Evolutionary conservation across 2,797 vertebrate genomes (phyloP), one percentile per base, ranked within the genome.

Genomic region (Geotrypetes seraphini): DNA sequence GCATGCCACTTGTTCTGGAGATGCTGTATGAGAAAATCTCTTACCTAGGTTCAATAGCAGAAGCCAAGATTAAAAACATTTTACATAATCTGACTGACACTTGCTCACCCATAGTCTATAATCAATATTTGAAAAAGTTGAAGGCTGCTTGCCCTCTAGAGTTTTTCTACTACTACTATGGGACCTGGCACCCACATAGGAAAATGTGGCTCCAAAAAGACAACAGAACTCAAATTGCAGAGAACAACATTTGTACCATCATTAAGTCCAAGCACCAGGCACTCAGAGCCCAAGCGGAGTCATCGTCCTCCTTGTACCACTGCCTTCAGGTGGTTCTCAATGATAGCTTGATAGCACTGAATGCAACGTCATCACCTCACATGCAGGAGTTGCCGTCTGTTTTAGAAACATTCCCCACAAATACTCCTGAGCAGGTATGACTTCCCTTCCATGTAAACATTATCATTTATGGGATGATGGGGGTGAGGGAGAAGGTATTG

Each of bases 31-130:
- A 12, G 10, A 39, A 35, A 22, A 47, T 47, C 10, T 35, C 36
- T 2, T 47, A 47, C 17, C 14, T 47, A 13, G 47, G 44, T 26
- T 44, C 47, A 17, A 47, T 47, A 44, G 44, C 47, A 24, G 31
- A 40, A 11, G 39, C 31, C 8, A 44, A 47, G 22, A 47, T 47
- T 15, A 40, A 40, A 12, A 19, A 30, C 12, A 22, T 47, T 22
- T 27, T 47, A 10, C 27, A 35, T n/a, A 27, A 23, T 20, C 22
- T 47, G 5, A 19, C 44, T 20, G 18, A 30, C 3, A 23, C 31
- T n/a, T 12, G 31, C 5, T 31, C 31, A n/a, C 35, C 15, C 12
- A 44, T 47, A 4, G 6, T 19, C 3, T 47, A 47, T 12, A 20
- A 15, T 12, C 16, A 31, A 16, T 16, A 31, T 19, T 36, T 47